Percentiles rank a stretch among this genome's conserved stretches.
phyloP scores from a whole-genome alignment of 2,113 vertebrate genomes.

The Leiothrix lutea region DNA sequence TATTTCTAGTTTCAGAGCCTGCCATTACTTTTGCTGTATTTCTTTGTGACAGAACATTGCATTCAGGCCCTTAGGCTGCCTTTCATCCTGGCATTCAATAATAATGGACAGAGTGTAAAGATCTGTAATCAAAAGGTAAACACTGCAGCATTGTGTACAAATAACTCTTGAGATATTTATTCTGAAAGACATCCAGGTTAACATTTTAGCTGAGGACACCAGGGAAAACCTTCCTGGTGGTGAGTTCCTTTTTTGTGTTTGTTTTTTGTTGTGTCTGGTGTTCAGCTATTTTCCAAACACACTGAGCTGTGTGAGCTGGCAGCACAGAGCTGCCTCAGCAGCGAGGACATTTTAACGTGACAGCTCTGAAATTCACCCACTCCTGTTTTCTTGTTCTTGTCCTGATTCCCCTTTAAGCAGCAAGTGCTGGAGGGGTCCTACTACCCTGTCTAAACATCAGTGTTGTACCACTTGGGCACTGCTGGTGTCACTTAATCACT shows the following conservation, averaged over 20 bases:
- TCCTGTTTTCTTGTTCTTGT: neutral
- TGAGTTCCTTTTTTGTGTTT: neutral
- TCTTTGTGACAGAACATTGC: constrained; percentile 46
- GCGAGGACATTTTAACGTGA: neutral
- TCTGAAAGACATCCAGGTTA: constrained; percentile 48
- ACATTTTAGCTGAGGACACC: constrained; percentile 6
- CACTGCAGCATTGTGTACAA: constrained; percentile 42
- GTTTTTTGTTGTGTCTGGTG: neutral
- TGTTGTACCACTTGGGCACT: neutral
- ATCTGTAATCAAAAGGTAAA: constrained; percentile 65
- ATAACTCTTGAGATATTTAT: constrained; percentile 55
- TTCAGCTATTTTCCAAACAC: constrained; percentile 11
- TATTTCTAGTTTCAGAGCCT: constrained; percentile 9
- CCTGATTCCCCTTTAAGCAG: neutral
- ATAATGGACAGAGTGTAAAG: constrained; percentile 59
- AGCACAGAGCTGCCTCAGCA: neutral
- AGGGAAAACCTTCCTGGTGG: constrained; percentile 40
- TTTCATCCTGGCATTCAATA: constrained; percentile 60
- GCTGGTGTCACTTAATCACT: neutral
- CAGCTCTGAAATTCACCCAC: neutral
- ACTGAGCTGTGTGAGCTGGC: neutral
- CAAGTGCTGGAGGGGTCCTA: neutral
- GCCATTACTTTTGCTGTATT: constrained; percentile 46
- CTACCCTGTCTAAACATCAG: neutral
- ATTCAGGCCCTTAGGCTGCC: constrained; percentile 35